Base-by-base conservation (phyloP, 2,113 vertebrate species). In the Hystrix cristata region DNA sequence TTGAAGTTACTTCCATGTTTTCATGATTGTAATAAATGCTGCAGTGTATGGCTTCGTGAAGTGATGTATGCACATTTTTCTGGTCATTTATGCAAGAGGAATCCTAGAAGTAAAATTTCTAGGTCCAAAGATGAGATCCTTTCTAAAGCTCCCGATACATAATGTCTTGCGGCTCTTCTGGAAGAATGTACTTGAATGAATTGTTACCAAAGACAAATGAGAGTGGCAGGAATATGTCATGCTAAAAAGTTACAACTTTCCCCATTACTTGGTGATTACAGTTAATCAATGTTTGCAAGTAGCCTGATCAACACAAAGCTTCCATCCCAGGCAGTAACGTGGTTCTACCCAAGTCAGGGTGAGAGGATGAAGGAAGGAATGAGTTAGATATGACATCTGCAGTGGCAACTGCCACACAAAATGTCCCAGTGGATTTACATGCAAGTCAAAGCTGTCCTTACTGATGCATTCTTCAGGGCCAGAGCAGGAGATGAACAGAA, bases 71-170 rank as follows among this genome's bases (percentile, higher is more conserved):
- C n/a, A n/a, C 43, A 25, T 65, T 48, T 69, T 29, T 29, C 83
- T 76, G 86, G 25, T 48, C 69, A 65, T 60, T 93, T 55, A 46
- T 38, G 9, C n/a, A 57, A 64, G 74, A 87, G 0, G 27, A 43
- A 82, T 78, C 92, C 31, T 92, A 59, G 65, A 65, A 78, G n/a
- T n/a, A 15, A 48, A 91, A 90, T 93, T 79, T 82, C 55, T 78
- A 74, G 64, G 55, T 87, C 67, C 34, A n/a, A 85, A 91, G 55
- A 23, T 67, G 31, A 88, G 82, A 51, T 65, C 34, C 59, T 94
- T 87, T 84, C 60, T 59, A 48, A 65, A 88, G 43, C 19, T 43
- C 87, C 62, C 15, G 34, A 67, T 60, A 18, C 11, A 5, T 29
- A 2, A 29, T 65, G 16, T 51, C 55, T 19, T 23, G 62, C 69